phyloP scores from a whole-genome alignment of 2,797 vertebrate genomes.

The Triplophysa yarkandensis region DNA sequence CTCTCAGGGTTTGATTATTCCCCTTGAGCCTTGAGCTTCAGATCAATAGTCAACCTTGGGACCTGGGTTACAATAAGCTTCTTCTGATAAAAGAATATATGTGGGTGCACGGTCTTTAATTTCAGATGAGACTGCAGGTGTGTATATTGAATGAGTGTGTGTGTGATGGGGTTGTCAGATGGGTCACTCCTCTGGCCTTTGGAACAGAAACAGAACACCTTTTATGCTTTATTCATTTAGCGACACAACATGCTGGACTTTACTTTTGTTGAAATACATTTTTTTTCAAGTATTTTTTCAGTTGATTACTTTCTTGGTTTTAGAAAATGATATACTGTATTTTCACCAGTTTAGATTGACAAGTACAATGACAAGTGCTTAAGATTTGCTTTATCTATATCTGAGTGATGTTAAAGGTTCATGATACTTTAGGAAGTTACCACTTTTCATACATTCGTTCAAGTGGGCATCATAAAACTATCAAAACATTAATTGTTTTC shows the following conservation, averaged over 20 bases:
- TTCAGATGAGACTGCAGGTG: conserved; percentile 20
- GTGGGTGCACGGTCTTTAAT: conserved; percentile 34
- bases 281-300: too few relatives aligned
- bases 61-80: conserved; percentile 54
- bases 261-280: not conserved
- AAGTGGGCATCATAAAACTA: not conserved
- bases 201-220: conserved; percentile 9
- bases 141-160: conserved; percentile 31
- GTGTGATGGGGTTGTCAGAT: conserved; percentile 22
- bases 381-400: conserved; percentile 9
- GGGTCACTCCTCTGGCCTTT: conserved; percentile 23
- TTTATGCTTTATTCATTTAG: conserved; percentile 46
- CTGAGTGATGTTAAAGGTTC: not conserved
- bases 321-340: conserved; percentile 5
- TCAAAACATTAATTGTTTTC: not conserved
- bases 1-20: conserved; percentile 64
- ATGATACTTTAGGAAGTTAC: not conserved
- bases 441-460: conserved; percentile 2
- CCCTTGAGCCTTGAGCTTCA: conserved; percentile 50
- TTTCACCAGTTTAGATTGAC: not conserved
- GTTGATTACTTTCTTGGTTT: not conserved
- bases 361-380: not conserved
- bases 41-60: conserved; percentile 57
- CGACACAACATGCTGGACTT: conserved; percentile 13
- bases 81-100: conserved; percentile 37